Evolutionary conservation across 2,888 invertebrate species (phyloP), one percentile per base, ranked within the genome.

Genomic region (Malacosoma neustria): DNA sequence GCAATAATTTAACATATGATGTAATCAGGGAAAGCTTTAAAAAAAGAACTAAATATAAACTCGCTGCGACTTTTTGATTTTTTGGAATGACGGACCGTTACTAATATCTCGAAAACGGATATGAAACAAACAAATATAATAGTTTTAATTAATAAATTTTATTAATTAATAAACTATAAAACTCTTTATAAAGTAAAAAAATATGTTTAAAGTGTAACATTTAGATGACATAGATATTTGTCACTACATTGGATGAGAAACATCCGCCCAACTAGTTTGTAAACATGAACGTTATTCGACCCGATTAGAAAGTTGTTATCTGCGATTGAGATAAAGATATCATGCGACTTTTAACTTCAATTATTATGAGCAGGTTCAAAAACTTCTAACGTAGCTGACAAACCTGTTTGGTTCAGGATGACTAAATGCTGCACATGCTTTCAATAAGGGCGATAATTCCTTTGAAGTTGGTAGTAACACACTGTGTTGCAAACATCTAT

Each of bases 261-360:
- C 66, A 67, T 72, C 71, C 69, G 71, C 57, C 59, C 61, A 68
- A 73, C 73, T 65, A 69, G 74, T 69, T 73, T 69, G 69, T 70
- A 66, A 67, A 67, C 65, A 59, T 60, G 59, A 74, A 77, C 72
- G 75, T 72, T 76, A 73, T 58, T 66, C 66, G 79, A 63, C 74
- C 74, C 66, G 72, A 77, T 79, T 79, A 70, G 72, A 74, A 72
- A 72, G 72, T 69, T 57, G 66, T 66, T 77, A 77, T 77, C 73
- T 64, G 42, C 51, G 69, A 75, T 74, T 54, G 52, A 72, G 72
- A 75, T 74, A 63, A 54, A 69, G 73, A 74, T 74, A 73, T 58
- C 62, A 63, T 60, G 60, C 54, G 59, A 60, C 63, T 61, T 64
- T 61, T 57, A 59, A 56, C 56, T 61, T 66, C 51, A 22, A 22